Evolutionary conservation across 1,140 invertebrate species (phyloP).

Genomic region (Drosophila tsacasi): DNA sequence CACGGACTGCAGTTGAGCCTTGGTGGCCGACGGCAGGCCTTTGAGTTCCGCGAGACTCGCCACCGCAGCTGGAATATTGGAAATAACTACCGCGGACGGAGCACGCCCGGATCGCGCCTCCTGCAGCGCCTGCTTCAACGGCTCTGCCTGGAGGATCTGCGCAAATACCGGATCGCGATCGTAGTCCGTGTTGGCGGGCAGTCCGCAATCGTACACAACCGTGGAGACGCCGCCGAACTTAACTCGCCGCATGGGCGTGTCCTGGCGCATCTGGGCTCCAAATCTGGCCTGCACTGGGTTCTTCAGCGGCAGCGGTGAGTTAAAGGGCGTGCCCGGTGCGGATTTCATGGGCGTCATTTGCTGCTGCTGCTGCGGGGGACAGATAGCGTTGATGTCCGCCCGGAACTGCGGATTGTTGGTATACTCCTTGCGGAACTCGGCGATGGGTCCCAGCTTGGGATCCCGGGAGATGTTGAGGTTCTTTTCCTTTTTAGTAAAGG

Average conservation of each 20-base stretch:
- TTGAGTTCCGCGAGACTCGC: constrained; percentile 61
- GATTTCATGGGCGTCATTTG: constrained; percentile 58
- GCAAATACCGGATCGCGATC: constrained; percentile 79
- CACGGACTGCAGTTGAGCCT: constrained; percentile 86
- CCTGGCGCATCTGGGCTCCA: constrained; percentile 75
- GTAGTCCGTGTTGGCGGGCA: constrained; percentile 77
- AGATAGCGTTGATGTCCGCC: constrained; percentile 82
- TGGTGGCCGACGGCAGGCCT: constrained; percentile 85
- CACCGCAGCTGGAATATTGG: constrained; percentile 40
- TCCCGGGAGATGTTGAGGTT: constrained; percentile 86
- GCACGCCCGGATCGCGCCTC: constrained; percentile 49
- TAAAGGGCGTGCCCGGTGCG: constrained; percentile 52
- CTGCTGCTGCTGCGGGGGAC: constrained; percentile 27
- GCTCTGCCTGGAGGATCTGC: constrained; percentile 75
- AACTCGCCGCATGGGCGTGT: constrained; percentile 78
- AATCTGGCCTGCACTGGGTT: constrained; percentile 64
- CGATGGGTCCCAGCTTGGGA: constrained; percentile 86
- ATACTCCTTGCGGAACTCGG: constrained; percentile 87
- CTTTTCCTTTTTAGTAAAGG: constrained; percentile 71
- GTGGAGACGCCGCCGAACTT: constrained; percentile 78
- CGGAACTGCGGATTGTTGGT: constrained; percentile 86
- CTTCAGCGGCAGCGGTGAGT: constrained; percentile 77
- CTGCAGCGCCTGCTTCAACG: constrained; percentile 65
- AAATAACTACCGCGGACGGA: constrained; percentile 57
- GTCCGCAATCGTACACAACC: constrained; percentile 69